Evolutionary conservation across 2,113 vertebrate species (phyloP).

Genomic region (Platycercus adscitus): DNA sequence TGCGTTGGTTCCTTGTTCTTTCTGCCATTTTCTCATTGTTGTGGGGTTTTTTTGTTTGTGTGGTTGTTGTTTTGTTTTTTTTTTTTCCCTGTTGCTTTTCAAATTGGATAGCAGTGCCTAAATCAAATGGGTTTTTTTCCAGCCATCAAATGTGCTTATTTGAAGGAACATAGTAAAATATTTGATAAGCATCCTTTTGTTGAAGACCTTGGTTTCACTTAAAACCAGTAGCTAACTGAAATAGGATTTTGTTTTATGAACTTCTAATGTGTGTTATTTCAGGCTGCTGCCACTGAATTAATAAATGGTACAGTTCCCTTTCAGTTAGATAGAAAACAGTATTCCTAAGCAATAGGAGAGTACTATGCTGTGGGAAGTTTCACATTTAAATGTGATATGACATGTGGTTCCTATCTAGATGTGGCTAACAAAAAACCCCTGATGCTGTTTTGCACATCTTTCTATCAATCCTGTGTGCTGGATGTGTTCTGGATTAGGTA

Average conservation of each 20-base stretch:
- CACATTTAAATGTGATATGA: not conserved
- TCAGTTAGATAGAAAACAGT: not conserved
- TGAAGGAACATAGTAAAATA: not conserved
- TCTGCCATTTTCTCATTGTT: not conserved
- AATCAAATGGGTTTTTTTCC: not conserved
- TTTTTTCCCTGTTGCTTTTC: not conserved
- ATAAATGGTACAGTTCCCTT: not conserved
- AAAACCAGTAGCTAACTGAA: not conserved
- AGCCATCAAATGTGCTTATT: not conserved
- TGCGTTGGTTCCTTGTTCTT: not conserved
- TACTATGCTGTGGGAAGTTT: not conserved
- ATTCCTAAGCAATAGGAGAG: not conserved
- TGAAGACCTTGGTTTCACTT: not conserved
- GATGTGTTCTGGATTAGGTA: not conserved
- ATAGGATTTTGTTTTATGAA: rapidly evolving
- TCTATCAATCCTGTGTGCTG: not conserved
- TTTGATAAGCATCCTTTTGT: not conserved
- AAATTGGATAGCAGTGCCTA: not conserved
- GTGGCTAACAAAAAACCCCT: not conserved
- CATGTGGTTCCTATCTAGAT: not conserved
- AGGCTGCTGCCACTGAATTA: not conserved
- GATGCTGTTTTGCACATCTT: not conserved
- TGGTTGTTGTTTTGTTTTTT: not conserved
- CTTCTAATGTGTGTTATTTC: not conserved
- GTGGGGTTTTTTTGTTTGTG: not conserved